Conservation (phyloP, 2,888 invertebrate species). For the Lacanobia oleracea region DNA sequence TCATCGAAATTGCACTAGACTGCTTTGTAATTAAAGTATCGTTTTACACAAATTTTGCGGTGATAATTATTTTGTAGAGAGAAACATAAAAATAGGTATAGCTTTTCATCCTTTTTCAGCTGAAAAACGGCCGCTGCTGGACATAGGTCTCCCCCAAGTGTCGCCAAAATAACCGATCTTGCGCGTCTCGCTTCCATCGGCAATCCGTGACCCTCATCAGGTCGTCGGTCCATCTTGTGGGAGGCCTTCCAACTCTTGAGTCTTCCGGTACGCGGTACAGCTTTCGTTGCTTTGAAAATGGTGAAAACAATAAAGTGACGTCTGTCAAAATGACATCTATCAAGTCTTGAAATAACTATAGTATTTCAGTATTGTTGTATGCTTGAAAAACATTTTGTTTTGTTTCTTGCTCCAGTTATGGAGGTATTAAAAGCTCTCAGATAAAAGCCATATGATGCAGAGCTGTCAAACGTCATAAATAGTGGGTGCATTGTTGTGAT, state of each 20-base stretch:
- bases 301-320: neutral
- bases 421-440: constrained; percentile 9
- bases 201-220: too few relatives aligned
- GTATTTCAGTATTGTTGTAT: neutral
- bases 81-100: neutral
- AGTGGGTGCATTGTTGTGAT: neutral
- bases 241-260: too few relatives aligned
- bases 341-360: neutral
- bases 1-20: neutral
- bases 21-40: neutral
- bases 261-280: too few relatives aligned
- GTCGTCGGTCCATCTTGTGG: too few relatives aligned
- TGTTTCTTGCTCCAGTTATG: neutral
- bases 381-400: neutral
- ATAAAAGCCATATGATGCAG: neutral
- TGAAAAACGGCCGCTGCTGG: too few relatives aligned
- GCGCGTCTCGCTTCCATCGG: too few relatives aligned
- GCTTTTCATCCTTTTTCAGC: too few relatives aligned
- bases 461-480: constrained; percentile 4
- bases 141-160: too few relatives aligned
- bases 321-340: neutral
- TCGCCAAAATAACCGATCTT: too few relatives aligned
- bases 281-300: neutral
- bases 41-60: neutral
- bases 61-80: too few relatives aligned